Evolutionary conservation across 2,888 invertebrate species (phyloP).

Genomic region (Nudaria mundana): DNA sequence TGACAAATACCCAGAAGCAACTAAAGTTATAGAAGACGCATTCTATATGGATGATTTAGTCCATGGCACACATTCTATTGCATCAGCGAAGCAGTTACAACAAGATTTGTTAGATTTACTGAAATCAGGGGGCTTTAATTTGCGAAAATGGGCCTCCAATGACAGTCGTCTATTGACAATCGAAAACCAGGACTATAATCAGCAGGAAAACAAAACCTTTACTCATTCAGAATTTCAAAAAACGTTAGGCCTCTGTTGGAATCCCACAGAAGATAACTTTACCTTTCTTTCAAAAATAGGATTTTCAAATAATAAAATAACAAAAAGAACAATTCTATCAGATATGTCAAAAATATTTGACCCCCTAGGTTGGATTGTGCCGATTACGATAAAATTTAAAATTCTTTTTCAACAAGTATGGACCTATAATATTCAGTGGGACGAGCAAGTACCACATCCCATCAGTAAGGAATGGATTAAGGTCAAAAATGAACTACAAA

Average conservation of each 20-base stretch:
- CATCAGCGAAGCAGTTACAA: too few species aligned
- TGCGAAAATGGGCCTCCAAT: slow-evolving; percentile 1
- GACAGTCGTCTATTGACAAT: background rate
- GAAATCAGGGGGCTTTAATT: background rate
- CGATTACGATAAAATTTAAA: background rate
- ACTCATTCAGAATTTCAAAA: slow-evolving; percentile 9
- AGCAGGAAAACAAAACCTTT: slow-evolving; percentile 11
- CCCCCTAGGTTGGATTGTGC: slow-evolving; percentile 1
- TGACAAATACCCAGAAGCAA: background rate
- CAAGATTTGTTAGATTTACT: background rate
- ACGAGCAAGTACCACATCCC: background rate
- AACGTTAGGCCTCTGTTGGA: slow-evolving; percentile 13
- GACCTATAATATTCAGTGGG: background rate
- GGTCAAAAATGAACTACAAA: too few species aligned
- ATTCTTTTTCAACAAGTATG: background rate
- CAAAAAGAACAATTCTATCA: too few species aligned
- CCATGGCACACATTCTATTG: background rate
- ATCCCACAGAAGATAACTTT: slow-evolving; percentile 11
- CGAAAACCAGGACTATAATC: too few species aligned
- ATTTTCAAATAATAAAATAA: too few species aligned
- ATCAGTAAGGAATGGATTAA: background rate
- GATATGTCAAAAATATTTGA: slow-evolving; percentile 1
- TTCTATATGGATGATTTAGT: background rate
- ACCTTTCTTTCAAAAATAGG: too few species aligned
- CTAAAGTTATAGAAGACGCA: background rate